Evolutionary conservation across 1,140 invertebrate genomes (phyloP).

Genomic region (Patella vulgata): DNA sequence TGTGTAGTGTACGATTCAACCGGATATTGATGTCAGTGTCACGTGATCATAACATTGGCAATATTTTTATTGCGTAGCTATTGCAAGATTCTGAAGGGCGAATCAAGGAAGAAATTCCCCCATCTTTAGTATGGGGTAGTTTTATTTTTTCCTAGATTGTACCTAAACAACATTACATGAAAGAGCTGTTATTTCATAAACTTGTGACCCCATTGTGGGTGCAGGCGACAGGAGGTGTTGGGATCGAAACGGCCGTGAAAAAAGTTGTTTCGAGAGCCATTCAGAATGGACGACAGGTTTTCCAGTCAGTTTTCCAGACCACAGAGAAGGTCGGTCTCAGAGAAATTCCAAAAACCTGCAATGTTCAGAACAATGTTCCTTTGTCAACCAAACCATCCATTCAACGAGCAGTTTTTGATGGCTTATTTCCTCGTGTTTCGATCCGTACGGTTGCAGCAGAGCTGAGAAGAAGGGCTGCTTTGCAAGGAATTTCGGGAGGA

Average conservation of each 20-base stretch:
- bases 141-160: too few species aligned
- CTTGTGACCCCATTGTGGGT: conserved; percentile 15
- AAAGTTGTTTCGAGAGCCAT: conserved; percentile 12
- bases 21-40: too few species aligned
- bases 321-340: background rate
- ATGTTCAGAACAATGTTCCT: background rate
- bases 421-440: conserved; percentile 3
- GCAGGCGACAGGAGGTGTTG: conserved; percentile 14
- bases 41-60: too few species aligned
- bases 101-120: too few species aligned
- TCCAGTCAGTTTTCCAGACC: conserved; percentile 1
- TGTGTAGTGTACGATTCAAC: too few species aligned
- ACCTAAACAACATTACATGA: too few species aligned
- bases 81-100: too few species aligned
- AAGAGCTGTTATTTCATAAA: too few species aligned
- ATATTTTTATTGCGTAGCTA: too few species aligned
- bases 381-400: conserved; percentile 1
- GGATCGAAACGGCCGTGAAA: conserved; percentile 4
- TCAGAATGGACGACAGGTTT: conserved; percentile 5
- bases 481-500: conserved; percentile 13
- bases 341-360: conserved; percentile 10
- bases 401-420: conserved; percentile 3
- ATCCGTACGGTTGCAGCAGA: conserved; percentile 28
- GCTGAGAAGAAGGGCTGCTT: conserved; percentile 31
- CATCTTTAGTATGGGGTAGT: too few species aligned